Evolutionary conservation across 2,888 invertebrate species (phyloP).

Genomic region (Hofmannophila pseudospretella): DNA sequence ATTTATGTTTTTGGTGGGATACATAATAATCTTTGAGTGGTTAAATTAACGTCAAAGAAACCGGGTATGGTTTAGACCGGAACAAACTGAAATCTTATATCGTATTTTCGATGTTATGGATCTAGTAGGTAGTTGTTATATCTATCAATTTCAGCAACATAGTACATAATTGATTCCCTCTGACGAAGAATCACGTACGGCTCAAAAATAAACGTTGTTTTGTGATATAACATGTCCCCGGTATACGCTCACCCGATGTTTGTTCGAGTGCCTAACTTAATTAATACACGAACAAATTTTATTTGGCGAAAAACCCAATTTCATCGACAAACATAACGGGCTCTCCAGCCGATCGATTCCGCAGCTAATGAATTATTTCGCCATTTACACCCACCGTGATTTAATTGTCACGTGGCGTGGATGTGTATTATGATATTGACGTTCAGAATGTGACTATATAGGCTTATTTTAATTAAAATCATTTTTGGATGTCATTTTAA

Average conservation of each 20-base stretch:
- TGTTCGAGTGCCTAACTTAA: conserved; percentile 46
- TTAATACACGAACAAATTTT: conserved; percentile 48
- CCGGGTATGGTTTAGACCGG: too few relatives aligned
- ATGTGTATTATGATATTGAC: too few relatives aligned
- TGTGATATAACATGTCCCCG: conserved; percentile 32
- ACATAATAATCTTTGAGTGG: too few relatives aligned
- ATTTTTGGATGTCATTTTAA: too few relatives aligned
- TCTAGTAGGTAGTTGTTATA: too few relatives aligned
- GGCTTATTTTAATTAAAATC: neutral
- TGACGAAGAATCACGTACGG: neutral
- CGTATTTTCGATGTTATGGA: too few relatives aligned
- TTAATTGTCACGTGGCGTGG: conserved; percentile 1
- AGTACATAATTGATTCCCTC: too few relatives aligned
- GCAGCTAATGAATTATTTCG: conserved; percentile 14
- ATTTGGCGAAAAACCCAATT: conserved; percentile 53
- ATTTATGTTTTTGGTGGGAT: too few relatives aligned
- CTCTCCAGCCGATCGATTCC: conserved; percentile 11
- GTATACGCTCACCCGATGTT: conserved; percentile 32
- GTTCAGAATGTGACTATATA: too few relatives aligned
- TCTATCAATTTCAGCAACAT: too few relatives aligned
- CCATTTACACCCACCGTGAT: conserved; percentile 7
- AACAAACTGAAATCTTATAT: too few relatives aligned
- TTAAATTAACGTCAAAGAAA: too few relatives aligned
- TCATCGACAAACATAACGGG: conserved; percentile 40
- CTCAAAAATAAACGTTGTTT: neutral